Conservation (phyloP, 2,888 invertebrate genomes). For the Callinectes sapidus region DNA sequence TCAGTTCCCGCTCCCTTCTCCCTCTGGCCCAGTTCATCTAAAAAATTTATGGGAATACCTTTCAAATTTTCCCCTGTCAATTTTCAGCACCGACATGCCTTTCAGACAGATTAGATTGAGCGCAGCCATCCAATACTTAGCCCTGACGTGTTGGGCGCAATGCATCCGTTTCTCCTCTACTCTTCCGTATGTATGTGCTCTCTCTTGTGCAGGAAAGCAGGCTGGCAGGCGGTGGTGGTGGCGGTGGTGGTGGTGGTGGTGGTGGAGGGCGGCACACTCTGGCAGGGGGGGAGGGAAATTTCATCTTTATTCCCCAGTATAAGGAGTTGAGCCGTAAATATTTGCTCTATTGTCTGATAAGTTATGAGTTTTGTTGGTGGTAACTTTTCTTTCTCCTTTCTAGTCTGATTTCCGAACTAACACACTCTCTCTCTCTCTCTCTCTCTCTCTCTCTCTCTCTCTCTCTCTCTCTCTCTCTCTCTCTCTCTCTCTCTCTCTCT, state of each 20-base stretch:
- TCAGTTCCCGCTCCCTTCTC: background rate
- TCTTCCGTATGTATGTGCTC: background rate
- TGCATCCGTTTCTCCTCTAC: background rate
- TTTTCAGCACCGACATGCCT: background rate
- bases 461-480: conserved; percentile 29
- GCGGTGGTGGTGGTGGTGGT: background rate
- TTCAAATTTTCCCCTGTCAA: conserved; percentile 41
- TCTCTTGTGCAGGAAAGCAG: background rate
- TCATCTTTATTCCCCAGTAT: background rate
- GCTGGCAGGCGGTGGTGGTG: no score
- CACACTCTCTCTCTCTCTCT: conserved; percentile 7
- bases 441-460: background rate
- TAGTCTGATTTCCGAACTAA: background rate
- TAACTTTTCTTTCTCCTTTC: background rate
- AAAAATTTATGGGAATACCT: conserved; percentile 45
- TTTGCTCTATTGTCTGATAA: background rate
- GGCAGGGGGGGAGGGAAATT: background rate
- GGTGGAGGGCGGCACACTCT: background rate
- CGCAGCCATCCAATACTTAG: conserved; percentile 13
- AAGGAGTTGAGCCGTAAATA: background rate
- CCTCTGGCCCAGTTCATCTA: conserved; percentile 17
- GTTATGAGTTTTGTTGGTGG: background rate
- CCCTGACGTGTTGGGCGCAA: background rate
- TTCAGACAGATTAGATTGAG: conserved; percentile 36
- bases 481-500: background rate